These are phyloP conservation scores for Pyralis farinalis DNA, from an alignment of 2,888 invertebrate genomes.

Conservation along the genomic window DNA sequence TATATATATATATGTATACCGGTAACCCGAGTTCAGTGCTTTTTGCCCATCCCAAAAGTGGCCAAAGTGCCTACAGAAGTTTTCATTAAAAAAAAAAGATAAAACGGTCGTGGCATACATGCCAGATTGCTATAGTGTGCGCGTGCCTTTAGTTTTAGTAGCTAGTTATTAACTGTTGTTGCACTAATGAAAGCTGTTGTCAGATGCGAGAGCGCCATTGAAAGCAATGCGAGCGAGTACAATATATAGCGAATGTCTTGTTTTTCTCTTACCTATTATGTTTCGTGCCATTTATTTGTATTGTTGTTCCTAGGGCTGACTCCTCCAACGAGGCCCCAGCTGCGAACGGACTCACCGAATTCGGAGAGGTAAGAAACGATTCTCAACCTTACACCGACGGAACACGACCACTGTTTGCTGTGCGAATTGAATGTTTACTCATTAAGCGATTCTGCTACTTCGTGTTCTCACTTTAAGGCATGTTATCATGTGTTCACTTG, in stretches of 20 bases:
- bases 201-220: slow-evolving; percentile 13
- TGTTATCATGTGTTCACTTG: slow-evolving; percentile 1
- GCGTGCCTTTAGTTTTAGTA: too few relatives aligned
- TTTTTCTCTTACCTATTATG: slow-evolving; percentile 21
- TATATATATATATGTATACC: too few relatives aligned
- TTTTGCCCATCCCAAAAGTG: too few relatives aligned
- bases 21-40: too few relatives aligned
- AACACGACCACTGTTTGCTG: slow-evolving; percentile 11
- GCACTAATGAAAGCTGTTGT: background rate
- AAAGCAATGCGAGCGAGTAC: slow-evolving; percentile 21
- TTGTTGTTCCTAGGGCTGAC: slow-evolving; percentile 71
- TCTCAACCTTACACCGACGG: slow-evolving; percentile 23
- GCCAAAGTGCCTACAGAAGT: too few relatives aligned
- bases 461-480: background rate
- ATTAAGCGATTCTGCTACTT: background rate
- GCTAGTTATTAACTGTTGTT: too few relatives aligned
- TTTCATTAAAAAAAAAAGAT: too few relatives aligned
- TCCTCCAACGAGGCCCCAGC: slow-evolving; percentile 73
- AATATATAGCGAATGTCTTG: slow-evolving; percentile 22
- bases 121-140: too few relatives aligned
- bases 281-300: slow-evolving; percentile 55
- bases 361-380: slow-evolving; percentile 69
- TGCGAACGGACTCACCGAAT: slow-evolving; percentile 71
- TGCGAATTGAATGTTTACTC: slow-evolving; percentile 9
- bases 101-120: too few relatives aligned